Percentiles rank a stretch among this genome's conserved stretches.
Conservation (phyloP, 2,888 invertebrate species). For the Drosophila greeni region DNA sequence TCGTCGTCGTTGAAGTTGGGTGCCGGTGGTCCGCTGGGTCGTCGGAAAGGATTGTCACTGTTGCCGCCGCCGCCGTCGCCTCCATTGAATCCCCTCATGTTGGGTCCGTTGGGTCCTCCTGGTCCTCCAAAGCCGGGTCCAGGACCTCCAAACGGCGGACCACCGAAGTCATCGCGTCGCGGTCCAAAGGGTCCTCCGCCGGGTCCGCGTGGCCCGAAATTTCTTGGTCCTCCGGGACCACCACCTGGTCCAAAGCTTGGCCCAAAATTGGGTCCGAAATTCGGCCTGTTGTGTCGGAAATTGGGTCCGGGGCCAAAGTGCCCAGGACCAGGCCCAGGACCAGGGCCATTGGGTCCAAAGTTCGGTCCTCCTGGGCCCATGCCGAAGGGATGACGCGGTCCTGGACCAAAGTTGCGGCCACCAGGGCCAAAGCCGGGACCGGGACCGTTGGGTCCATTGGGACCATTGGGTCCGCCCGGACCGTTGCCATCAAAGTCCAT, state of each 20-base stretch:
- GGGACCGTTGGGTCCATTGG: slow-evolving; percentile 17
- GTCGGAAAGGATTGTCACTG: slow-evolving; percentile 68
- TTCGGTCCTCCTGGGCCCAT: slow-evolving; percentile 21
- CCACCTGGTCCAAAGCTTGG: slow-evolving; percentile 21
- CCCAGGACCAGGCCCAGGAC: slow-evolving; percentile 21
- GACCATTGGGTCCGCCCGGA: slow-evolving; percentile 6
- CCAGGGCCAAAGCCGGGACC: slow-evolving; percentile 11
- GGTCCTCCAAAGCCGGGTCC: slow-evolving; percentile 21
- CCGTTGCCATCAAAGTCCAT: slow-evolving; percentile 39
- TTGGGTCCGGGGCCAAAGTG: slow-evolving; percentile 34
- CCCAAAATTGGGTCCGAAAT: slow-evolving; percentile 30
- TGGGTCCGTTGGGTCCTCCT: slow-evolving; percentile 7
- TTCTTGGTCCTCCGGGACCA: not conserved
- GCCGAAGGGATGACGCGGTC: slow-evolving; percentile 20
- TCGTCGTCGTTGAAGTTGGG: slow-evolving; percentile 42
- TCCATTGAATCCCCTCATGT: slow-evolving; percentile 10
- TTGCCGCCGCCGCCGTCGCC: slow-evolving; percentile 26
- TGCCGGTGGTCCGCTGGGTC: slow-evolving; percentile 46
- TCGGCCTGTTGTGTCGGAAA: slow-evolving; percentile 23
- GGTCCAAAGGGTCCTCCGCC: slow-evolving; percentile 11
- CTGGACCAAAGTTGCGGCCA: slow-evolving; percentile 27
- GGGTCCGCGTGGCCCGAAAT: slow-evolving; percentile 23
- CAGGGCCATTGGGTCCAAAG: slow-evolving; percentile 35
- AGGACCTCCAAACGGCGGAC: slow-evolving; percentile 24
- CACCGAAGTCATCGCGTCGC: slow-evolving; percentile 11